Percentiles rank a stretch among this genome's conserved stretches.
Evolutionary conservation across 2,113 vertebrate genomes (phyloP).

Genomic region (Rhipidura dahli): DNA sequence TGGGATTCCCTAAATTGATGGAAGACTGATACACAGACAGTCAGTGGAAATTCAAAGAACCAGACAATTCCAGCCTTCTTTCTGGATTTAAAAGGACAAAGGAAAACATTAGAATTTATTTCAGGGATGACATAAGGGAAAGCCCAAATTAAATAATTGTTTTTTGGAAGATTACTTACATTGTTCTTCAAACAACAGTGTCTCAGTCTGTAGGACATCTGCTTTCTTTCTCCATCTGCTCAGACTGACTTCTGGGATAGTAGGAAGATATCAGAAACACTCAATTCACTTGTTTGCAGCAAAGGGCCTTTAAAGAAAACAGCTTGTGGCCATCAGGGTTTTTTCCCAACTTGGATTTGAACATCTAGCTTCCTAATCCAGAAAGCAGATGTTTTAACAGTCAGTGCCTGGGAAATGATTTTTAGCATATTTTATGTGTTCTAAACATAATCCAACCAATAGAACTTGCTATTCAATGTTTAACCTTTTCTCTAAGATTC

Average conservation of each 20-base stretch:
- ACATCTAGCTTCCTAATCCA: slow-evolving; percentile 44
- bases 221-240: background rate
- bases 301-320: slow-evolving; percentile 38
- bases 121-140: background rate
- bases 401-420: slow-evolving; percentile 30
- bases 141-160: background rate
- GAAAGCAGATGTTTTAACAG: slow-evolving; percentile 61
- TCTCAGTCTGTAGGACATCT: background rate
- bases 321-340: background rate
- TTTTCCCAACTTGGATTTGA: slow-evolving; percentile 20
- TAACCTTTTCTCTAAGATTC: slow-evolving; percentile 24
- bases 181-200: background rate
- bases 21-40: background rate
- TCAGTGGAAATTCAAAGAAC: background rate
- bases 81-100: slow-evolving; percentile 2
- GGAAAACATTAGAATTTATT: background rate
- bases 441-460: slow-evolving; percentile 13
- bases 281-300: slow-evolving; percentile 44
- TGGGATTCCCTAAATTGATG: background rate
- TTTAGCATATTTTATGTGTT: slow-evolving; percentile 31
- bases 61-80: background rate
- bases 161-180: background rate
- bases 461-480: background rate
- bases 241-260: slow-evolving; percentile 10
- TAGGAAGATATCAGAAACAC: slow-evolving; percentile 20